phyloP scores from a whole-genome alignment of 2,797 vertebrate species.

The Erethizon dorsatum region DNA sequence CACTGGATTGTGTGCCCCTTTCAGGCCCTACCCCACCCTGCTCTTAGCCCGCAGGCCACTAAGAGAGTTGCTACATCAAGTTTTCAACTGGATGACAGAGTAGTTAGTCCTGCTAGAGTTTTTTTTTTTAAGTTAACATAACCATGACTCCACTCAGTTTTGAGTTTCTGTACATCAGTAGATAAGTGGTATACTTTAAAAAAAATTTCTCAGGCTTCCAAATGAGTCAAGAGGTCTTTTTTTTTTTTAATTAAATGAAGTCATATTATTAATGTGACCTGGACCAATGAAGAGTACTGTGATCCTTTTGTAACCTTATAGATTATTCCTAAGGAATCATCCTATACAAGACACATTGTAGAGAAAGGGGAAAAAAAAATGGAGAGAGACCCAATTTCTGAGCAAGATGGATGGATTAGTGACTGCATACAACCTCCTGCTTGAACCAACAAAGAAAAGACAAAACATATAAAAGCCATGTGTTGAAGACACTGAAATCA shows the following conservation, averaged over 20 bases:
- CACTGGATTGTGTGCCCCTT: neutral
- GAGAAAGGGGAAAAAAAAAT: neutral
- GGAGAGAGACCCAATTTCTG: constrained; percentile 4
- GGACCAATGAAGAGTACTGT: neutral
- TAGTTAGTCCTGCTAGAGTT: constrained; percentile 16
- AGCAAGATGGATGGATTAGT: neutral
- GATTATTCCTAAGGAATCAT: constrained; percentile 10
- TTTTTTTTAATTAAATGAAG: neutral
- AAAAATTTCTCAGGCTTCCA: neutral
- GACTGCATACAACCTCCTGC: neutral
- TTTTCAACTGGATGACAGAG: constrained; percentile 63
- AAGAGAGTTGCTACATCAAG: neutral
- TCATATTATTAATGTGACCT: neutral
- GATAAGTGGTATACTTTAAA: neutral
- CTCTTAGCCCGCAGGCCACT: neutral
- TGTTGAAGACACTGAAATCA: neutral
- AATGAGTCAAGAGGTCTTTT: neutral
- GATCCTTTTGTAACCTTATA: neutral
- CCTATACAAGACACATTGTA: neutral
- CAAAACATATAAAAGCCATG: neutral
- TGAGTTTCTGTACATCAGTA: constrained; percentile 43
- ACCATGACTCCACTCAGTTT: neutral
- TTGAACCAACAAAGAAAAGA: constrained; percentile 12
- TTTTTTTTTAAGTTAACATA: neutral
- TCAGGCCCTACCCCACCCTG: constrained; percentile 2